These are phyloP conservation scores for Patagioenas fasciata DNA, from an alignment of 2,113 vertebrate genomes.

Conservation along the genomic window DNA sequence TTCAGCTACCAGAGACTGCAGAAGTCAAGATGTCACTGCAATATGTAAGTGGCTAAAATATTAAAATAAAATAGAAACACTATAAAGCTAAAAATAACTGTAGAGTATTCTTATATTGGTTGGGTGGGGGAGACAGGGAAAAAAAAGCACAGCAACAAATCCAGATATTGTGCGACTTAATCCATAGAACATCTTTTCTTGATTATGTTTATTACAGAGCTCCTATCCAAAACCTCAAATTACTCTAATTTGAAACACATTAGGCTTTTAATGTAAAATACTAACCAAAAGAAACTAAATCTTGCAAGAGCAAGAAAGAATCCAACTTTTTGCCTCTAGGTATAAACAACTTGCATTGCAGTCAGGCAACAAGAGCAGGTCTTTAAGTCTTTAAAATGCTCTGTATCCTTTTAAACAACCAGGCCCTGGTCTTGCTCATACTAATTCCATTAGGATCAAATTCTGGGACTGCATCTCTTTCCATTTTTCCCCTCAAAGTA, in stretches of 20 bases:
- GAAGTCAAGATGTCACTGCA: neutral
- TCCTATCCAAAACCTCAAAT: slow-evolving; percentile 42
- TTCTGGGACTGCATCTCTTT: neutral
- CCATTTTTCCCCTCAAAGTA: neutral
- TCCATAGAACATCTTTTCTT: slow-evolving; percentile 27
- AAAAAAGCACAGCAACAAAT: neutral
- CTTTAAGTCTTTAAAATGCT: neutral
- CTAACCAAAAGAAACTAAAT: slow-evolving; percentile 6
- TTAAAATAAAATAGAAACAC: neutral
- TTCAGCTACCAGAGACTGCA: neutral
- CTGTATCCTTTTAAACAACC: neutral
- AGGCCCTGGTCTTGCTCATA: neutral
- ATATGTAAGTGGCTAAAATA: neutral
- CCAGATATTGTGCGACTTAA: neutral
- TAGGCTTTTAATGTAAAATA: neutral
- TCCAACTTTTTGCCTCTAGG: neutral
- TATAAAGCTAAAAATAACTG: slow-evolving; percentile 19
- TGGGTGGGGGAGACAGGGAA: neutral
- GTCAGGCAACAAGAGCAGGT: neutral
- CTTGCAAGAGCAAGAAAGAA: neutral
- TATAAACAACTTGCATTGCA: slow-evolving; percentile 15
- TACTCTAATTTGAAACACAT: slow-evolving; percentile 53
- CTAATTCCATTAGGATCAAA: slow-evolving; percentile 8
- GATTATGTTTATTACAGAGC: slow-evolving; percentile 40
- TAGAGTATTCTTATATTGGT: neutral